phyloP scores from a whole-genome alignment of 2,888 invertebrate species.

The Lymantria dispar region DNA sequence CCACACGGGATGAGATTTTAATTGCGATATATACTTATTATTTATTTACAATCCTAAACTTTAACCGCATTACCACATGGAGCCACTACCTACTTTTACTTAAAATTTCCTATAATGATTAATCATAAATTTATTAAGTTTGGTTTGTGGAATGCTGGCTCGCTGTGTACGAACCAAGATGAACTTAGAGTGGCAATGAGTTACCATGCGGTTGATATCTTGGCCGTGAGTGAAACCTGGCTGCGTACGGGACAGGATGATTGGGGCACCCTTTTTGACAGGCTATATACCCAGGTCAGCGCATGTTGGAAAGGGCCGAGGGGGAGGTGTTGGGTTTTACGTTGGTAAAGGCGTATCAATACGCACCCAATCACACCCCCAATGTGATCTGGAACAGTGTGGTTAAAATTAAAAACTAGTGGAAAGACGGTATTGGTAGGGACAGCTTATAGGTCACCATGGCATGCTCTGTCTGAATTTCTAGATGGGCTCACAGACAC shows the following conservation, averaged over 20 bases:
- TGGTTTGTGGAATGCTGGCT: neutral
- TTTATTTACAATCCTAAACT: too few species aligned
- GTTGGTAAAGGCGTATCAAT: neutral
- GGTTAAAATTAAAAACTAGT: neutral
- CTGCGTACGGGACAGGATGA: too few species aligned
- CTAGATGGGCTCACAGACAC: neutral
- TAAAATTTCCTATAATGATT: neutral
- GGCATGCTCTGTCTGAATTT: neutral
- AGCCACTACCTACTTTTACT: too few species aligned
- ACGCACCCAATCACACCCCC: neutral
- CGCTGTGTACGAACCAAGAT: neutral
- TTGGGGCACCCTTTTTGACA: neutral
- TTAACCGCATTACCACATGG: too few species aligned
- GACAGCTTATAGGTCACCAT: neutral
- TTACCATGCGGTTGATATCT: too few species aligned
- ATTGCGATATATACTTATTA: too few species aligned
- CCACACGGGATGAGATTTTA: too few species aligned
- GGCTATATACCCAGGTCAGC: neutral
- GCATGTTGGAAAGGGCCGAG: neutral
- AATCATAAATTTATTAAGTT: neutral
- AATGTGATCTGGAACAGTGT: neutral
- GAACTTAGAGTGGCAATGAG: too few species aligned
- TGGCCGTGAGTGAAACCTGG: too few species aligned
- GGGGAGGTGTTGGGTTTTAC: neutral
- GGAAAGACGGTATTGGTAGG: neutral